Conservation (phyloP, 2,888 invertebrate species). For the Penaeus monodon region DNA sequence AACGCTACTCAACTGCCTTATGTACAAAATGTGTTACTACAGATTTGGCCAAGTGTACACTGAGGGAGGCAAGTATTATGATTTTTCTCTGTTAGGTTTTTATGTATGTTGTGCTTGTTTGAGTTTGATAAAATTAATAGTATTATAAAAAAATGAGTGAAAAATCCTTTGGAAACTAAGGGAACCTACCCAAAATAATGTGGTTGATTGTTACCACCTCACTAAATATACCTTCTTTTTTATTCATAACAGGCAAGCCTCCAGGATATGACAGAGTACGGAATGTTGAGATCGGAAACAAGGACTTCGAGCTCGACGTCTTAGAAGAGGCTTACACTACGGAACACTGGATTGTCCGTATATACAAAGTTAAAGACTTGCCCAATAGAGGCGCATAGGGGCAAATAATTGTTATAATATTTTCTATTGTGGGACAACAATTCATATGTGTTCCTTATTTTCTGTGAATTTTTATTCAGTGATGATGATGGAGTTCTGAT, state of each 20-base stretch:
- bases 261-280: slow-evolving; percentile 96
- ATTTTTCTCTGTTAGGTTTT: too few species aligned
- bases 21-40: slow-evolving; percentile 99
- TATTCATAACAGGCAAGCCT: slow-evolving; percentile 76
- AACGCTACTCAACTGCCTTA: slow-evolving; percentile 93
- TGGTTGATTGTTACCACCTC: too few species aligned
- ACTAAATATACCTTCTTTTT: not conserved
- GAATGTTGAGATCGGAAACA: slow-evolving; percentile 94
- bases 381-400: slow-evolving; percentile 65
- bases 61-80: slow-evolving; percentile 80
- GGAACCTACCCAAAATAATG: too few species aligned
- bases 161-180: too few species aligned
- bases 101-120: too few species aligned
- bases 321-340: slow-evolving; percentile 98
- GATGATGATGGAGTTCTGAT: too few species aligned
- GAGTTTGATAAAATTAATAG: too few species aligned
- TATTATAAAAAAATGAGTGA: too few species aligned
- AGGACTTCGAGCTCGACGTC: slow-evolving; percentile 93
- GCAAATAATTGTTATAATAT: not conserved
- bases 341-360: slow-evolving; percentile 98
- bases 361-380: slow-evolving; percentile 77
- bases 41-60: slow-evolving; percentile 96
- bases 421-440: not conserved
- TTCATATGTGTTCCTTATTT: not conserved
- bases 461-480: not conserved